These are phyloP conservation scores for Lymantria monacha DNA, from an alignment of 2,888 invertebrate species.

Conservation along the genomic window DNA sequence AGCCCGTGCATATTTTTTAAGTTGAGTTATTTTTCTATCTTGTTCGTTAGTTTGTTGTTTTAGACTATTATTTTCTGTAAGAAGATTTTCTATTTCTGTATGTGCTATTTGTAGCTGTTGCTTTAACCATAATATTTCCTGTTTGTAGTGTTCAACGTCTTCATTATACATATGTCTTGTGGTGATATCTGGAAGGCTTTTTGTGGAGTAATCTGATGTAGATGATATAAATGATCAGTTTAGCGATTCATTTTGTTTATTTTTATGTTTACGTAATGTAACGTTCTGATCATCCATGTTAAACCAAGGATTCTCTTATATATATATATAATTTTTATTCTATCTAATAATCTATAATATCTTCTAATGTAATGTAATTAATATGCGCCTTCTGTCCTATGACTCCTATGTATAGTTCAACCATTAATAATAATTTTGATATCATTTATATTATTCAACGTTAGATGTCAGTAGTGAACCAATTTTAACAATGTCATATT, in stretches of 20 bases:
- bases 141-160: neutral
- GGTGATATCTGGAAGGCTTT: slow-evolving; percentile 1
- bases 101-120: slow-evolving; percentile 1
- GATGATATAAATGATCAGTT: neutral
- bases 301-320: too few species aligned
- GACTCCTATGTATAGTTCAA: too few species aligned
- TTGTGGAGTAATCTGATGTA: neutral
- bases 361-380: too few species aligned
- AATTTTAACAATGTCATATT: too few species aligned
- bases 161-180: neutral
- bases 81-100: neutral
- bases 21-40: neutral
- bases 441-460: too few species aligned
- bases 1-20: neutral
- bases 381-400: too few species aligned
- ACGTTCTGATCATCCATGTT: slow-evolving; percentile 1
- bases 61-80: neutral
- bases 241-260: neutral
- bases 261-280: neutral
- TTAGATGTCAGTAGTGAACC: too few species aligned
- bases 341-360: too few species aligned
- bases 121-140: neutral
- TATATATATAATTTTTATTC: too few species aligned
- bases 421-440: too few species aligned
- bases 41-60: neutral